Conservation (phyloP, 2,113 vertebrate genomes). For the Odobenus rosmarus region DNA sequence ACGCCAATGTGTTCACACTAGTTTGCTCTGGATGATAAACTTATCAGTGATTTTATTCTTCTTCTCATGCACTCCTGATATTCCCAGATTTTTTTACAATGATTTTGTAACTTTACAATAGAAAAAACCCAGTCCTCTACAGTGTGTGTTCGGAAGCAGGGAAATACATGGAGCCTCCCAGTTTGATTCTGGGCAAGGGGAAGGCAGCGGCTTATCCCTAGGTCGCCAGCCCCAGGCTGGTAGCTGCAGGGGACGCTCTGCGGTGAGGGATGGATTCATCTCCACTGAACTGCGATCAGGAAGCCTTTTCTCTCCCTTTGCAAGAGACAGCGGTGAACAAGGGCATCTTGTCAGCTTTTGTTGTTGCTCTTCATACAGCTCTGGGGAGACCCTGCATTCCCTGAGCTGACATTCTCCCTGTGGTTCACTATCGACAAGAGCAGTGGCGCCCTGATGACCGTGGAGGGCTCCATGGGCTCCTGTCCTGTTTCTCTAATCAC, state of each 20-base stretch:
- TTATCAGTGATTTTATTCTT: neutral
- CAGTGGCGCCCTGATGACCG: neutral
- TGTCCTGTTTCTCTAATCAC: neutral
- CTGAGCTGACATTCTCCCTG: neutral
- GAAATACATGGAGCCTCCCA: fast-evolving
- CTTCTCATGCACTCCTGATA: neutral
- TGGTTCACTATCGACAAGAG: neutral
- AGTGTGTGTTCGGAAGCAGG: neutral
- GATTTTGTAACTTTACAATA: neutral
- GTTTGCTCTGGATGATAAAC: neutral
- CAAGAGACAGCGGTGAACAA: neutral
- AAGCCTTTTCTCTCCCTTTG: neutral
- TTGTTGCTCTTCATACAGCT: neutral
- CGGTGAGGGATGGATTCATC: fast-evolving
- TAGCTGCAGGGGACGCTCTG: fast-evolving
- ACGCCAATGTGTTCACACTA: neutral
- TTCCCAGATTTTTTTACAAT: neutral
- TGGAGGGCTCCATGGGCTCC: neutral
- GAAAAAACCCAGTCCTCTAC: neutral
- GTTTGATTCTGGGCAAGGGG: neutral
- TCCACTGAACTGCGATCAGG: neutral
- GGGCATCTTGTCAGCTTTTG: neutral
- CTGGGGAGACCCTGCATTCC: neutral
- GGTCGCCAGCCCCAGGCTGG: too few relatives aligned
- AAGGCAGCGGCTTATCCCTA: too few relatives aligned